Evolutionary conservation across 2,113 vertebrate genomes (phyloP), one percentile per base, ranked within the genome.

Genomic region (Beaufortia kweichowensis): DNA sequence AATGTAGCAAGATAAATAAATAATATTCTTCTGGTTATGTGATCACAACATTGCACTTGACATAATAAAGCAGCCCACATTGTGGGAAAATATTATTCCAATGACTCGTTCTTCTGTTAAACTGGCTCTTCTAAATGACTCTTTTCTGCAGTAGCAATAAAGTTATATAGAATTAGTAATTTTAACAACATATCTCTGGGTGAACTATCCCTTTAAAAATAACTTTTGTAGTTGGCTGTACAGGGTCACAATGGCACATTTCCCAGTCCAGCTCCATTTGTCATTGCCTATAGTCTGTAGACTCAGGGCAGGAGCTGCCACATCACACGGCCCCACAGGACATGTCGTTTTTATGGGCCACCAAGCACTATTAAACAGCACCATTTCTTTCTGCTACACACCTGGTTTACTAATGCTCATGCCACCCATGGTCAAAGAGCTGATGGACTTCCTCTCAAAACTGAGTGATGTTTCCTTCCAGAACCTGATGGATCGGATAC

Each of bases 321-420:
- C 43, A 46, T 33, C 53, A 28, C 24, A n/a, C 6, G 6, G 23
- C 56, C 78, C 17, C 43, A 5, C 14, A 65, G 43, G 71, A 55
- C 46, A 68, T 75, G 64, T 62, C 10, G 29, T 68, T 61, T 74
- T 79, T n/a, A 28, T 53, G 62, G 63, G 55, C 70, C 62, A 74
- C 70, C 67, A 67, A 74, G 70, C 62, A 74, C 15, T 39, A 24
- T 68, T 75, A 69, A 75, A 75, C 14, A 9, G n/a, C 23, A 59
- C 26, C 35, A 73, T 65, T 65, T 24, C n/a, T 53, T 53, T 21
- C 41, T 28, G 43, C 10, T n/a, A 41, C 60, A 64, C 48, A 78
- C 50, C 77, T 79, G 60, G 68, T 64, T 78, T 78, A 33, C 48
- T 9, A 69, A 55, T 23, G 48, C 28, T 15, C 48, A 24, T 1